A percentile compares a stretch with the other conserved stretches of the same genome.
Conservation (phyloP, 2,797 vertebrate species). For the Hippocampus kuda region DNA sequence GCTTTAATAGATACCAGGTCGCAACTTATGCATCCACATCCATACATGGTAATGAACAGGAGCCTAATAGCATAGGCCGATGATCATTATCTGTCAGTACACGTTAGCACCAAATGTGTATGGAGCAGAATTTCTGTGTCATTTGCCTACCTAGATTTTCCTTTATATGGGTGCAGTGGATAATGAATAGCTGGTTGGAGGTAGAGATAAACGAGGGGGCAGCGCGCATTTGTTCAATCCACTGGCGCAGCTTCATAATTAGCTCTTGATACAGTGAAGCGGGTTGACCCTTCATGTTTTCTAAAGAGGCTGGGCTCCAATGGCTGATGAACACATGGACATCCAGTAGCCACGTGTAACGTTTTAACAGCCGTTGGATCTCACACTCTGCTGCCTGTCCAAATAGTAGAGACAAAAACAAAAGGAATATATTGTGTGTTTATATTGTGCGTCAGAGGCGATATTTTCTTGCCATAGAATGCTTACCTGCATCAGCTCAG, state of each 20-base stretch:
- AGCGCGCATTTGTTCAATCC: constrained; percentile 48
- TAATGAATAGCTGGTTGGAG: constrained; percentile 58
- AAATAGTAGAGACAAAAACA: constrained; percentile 3
- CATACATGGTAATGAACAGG: too few species aligned
- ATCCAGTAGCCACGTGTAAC: constrained; percentile 60
- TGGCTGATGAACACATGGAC: constrained; percentile 51
- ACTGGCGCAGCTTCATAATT: constrained; percentile 55
- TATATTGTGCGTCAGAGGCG: background rate
- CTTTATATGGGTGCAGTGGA: constrained; percentile 55
- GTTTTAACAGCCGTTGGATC: constrained; percentile 56
- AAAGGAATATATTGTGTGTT: background rate
- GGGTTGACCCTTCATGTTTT: constrained; percentile 53
- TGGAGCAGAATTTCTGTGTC: background rate
- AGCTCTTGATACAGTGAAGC: constrained; percentile 51
- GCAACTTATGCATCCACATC: too few species aligned
- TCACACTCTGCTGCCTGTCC: constrained; percentile 63
- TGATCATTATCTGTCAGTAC: background rate
- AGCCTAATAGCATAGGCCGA: too few species aligned
- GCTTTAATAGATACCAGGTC: background rate
- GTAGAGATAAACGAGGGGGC: constrained; percentile 53
- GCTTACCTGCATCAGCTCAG: constrained; percentile 58
- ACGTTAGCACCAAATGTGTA: background rate
- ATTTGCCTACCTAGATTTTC: constrained; percentile 56
- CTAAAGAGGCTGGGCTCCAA: constrained; percentile 58
- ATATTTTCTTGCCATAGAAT: background rate